Evolutionary conservation across 2,888 invertebrate species (phyloP), one percentile per base, ranked within the genome.

Genomic region (Eupeodes latifasciatus): DNA sequence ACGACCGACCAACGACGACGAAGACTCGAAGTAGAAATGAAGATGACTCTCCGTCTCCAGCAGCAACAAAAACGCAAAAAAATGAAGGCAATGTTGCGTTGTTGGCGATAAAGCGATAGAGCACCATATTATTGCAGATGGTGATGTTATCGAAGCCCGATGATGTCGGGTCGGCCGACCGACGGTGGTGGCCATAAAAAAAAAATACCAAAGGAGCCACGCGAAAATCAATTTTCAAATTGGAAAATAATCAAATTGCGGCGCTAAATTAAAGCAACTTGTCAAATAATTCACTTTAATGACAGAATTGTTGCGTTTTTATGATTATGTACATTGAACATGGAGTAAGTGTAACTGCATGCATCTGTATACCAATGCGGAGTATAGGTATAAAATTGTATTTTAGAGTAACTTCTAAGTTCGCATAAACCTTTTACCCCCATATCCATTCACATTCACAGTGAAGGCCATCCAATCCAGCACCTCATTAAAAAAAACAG

Each of bases 261-360:
- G 89, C 82, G 90, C 87, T 81, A 88, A 88, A 90, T 90, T 85
- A 90, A 88, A 82, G 90, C 84, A 84, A 82, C 81, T 89, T 85
- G 89, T 90, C 89, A 87, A 85, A 89, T 90, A 90, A 89, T 89
- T 89, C 89, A 86, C 84, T 82, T 89, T 87, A 88, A 89, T 89
- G 87, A 81, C 84, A 89, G 87, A 87, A 81, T 76, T 83, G 80
- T 89, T 86, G 85, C 83, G 77, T 69, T 89, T 86, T 89, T 89
- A 81, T 80, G 86, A 86, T 85, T 81, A 85, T 78, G 71, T 75
- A 76, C 72, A 72, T 57, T 44, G 27, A 27, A 27, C 27, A 27
- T 3, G 27, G 27, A 27, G 27, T 27, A 27, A 27, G 12, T 40
- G 75, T 75, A 75, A 59, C 55, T 67, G 49, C 67, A 47, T 51